Base-by-base conservation (phyloP, 2,888 invertebrate genomes). In the Desoria tigrina region DNA sequence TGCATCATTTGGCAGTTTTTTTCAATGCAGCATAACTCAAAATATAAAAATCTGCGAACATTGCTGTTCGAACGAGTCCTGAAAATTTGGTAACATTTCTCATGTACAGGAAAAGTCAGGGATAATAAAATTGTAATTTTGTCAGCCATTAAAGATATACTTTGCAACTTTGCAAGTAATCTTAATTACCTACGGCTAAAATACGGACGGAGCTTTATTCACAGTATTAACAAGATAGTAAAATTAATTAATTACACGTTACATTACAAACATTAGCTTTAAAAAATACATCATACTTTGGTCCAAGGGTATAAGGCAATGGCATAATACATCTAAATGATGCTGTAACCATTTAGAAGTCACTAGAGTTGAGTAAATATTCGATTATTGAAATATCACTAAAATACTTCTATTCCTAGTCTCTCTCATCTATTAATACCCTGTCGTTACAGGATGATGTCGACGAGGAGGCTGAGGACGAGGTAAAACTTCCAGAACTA, bases 401-500 rank as follows among this genome's bases (percentile, higher is more conserved):
- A 24, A 24, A 51, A 45, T 45, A 45, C n/a, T 45, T 45, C 6
- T 45, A 45, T 45, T 45, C 16, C n/a, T 45, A 45, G 16, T 45
- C 37, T 49, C 28, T 45, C 16, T 71, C 71, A 51, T 73, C 66
- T 50, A 60, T 59, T 11, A 64, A 58, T 24, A 70, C 54, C 59
- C 70, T 70, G 18, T 76, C 76, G 55, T 76, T 71, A 62, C 71
- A 75, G 0, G 76, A 74, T 2, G 74, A 76, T 18, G 73, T 71
- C 32, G 75, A 74, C 4, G 76, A 72, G n/a, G 73, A 76, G 2
- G 74, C 70, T 23, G 76, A 74, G 16, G 76, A 74, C 7, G 76
- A 74, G 1, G 74, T 75, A 32, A 74, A 73, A 68, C 76, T 76
- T 53, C 72, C 73, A 9, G 73, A 74, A 62, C 76, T 76, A 63